phyloP scores from a whole-genome alignment of 2,888 invertebrate species.

The Patella depressa region DNA sequence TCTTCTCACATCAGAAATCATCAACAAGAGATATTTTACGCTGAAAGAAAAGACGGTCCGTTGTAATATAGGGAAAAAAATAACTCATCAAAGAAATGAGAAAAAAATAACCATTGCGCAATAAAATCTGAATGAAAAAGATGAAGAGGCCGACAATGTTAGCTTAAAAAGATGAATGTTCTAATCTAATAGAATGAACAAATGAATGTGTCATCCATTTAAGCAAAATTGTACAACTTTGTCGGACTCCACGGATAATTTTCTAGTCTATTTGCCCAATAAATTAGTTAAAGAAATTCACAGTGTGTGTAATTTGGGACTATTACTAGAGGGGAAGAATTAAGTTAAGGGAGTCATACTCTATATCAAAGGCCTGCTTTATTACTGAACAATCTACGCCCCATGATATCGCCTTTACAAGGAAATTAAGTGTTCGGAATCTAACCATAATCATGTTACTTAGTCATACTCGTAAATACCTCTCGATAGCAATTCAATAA shows the following conservation, averaged over 20 bases:
- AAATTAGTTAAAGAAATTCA: neutral
- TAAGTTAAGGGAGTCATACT: neutral
- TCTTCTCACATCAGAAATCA: no score
- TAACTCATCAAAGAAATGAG: no score
- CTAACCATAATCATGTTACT: constrained; percentile 7
- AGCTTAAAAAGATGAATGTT: constrained; percentile 1
- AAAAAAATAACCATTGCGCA: no score
- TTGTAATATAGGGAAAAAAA: no score
- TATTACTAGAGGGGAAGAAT: neutral
- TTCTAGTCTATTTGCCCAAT: constrained; percentile 1
- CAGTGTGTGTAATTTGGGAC: neutral
- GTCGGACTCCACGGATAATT: neutral
- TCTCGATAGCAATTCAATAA: neutral
- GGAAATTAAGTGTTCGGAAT: neutral
- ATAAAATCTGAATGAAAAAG: no score
- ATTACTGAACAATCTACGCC: constrained; percentile 4
- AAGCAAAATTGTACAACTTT: constrained; percentile 1
- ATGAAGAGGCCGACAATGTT: no score
- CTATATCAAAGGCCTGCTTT: neutral
- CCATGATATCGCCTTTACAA: constrained; percentile 2
- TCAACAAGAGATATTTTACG: no score
- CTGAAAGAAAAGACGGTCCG: no score
- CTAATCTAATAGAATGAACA: neutral
- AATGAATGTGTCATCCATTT: constrained; percentile 6
- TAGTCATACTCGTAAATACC: constrained; percentile 7